phyloP scores from a whole-genome alignment of 2,888 invertebrate genomes.

The Philaethria dido region DNA sequence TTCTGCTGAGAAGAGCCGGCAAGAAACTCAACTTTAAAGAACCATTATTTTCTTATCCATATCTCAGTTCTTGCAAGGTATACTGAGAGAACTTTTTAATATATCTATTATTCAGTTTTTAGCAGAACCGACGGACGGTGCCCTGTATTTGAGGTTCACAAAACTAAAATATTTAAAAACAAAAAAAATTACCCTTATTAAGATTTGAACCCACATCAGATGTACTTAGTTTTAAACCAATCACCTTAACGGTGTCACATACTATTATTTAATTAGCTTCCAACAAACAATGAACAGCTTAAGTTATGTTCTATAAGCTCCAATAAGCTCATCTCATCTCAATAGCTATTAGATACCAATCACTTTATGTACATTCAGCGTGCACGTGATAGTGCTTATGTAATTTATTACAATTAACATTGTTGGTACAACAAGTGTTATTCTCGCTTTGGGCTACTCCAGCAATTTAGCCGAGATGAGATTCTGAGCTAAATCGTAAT shows the following conservation, averaged over 20 bases:
- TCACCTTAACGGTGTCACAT: neutral
- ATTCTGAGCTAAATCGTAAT: neutral
- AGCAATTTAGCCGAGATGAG: neutral
- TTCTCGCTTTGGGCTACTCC: neutral
- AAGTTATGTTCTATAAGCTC: neutral
- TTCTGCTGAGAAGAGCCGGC: too few relatives aligned
- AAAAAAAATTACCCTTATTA: too few relatives aligned
- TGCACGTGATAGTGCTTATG: constrained; percentile 26
- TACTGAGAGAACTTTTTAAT: too few relatives aligned
- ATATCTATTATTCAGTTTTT: too few relatives aligned
- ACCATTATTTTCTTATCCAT: too few relatives aligned
- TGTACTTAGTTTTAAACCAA: too few relatives aligned
- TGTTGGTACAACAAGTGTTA: neutral
- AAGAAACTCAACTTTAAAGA: too few relatives aligned
- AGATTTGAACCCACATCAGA: too few relatives aligned
- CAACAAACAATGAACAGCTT: neutral
- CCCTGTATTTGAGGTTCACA: too few relatives aligned
- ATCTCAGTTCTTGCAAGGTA: too few relatives aligned
- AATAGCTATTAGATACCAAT: constrained; percentile 1
- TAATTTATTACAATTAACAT: constrained; percentile 23
- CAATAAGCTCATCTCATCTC: neutral
- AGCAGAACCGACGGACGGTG: too few relatives aligned
- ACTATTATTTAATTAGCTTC: neutral
- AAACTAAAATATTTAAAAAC: too few relatives aligned
- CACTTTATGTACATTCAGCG: constrained; percentile 8